A percentile compares a stretch with the other conserved stretches of the same genome.
Conservation (phyloP, 2,797 vertebrate genomes). For the Pangasius mekongensis region DNA sequence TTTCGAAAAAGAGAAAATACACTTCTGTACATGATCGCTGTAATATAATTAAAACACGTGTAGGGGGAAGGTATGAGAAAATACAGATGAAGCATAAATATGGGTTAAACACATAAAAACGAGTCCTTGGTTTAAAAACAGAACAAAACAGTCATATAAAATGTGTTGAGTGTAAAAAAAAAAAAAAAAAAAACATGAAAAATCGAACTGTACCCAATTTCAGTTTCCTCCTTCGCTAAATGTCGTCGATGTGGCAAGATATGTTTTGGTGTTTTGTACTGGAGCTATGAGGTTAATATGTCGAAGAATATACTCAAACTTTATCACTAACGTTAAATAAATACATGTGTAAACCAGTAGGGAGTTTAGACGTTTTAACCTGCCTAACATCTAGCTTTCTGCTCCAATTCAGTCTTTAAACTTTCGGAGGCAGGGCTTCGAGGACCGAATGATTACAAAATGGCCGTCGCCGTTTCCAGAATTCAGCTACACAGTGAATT, state of each 20-base stretch:
- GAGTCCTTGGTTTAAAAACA: constrained; percentile 28
- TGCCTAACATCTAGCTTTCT: background rate
- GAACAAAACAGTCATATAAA: constrained; percentile 1
- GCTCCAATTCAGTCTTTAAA: background rate
- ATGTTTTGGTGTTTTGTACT: background rate
- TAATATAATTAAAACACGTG: constrained; percentile 32
- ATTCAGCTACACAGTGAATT: background rate
- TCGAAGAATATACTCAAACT: background rate
- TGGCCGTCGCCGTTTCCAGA: background rate
- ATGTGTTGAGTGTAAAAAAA: background rate
- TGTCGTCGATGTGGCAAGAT: background rate
- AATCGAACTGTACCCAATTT: background rate
- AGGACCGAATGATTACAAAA: background rate
- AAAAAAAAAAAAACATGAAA: background rate
- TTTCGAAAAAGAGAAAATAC: constrained; percentile 32
- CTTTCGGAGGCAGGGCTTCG: background rate
- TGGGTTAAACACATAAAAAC: constrained; percentile 46
- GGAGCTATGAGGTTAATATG: background rate
- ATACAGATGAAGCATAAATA: constrained; percentile 46
- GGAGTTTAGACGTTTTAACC: background rate
- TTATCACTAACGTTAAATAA: background rate
- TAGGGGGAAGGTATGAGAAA: constrained; percentile 26
- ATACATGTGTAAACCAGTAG: background rate
- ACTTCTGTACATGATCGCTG: constrained; percentile 31
- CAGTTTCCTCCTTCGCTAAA: background rate